Evolutionary conservation across 2,797 vertebrate genomes (phyloP), one percentile per base, ranked within the genome.

Genomic region (Parauchenoglanis punctatus): DNA sequence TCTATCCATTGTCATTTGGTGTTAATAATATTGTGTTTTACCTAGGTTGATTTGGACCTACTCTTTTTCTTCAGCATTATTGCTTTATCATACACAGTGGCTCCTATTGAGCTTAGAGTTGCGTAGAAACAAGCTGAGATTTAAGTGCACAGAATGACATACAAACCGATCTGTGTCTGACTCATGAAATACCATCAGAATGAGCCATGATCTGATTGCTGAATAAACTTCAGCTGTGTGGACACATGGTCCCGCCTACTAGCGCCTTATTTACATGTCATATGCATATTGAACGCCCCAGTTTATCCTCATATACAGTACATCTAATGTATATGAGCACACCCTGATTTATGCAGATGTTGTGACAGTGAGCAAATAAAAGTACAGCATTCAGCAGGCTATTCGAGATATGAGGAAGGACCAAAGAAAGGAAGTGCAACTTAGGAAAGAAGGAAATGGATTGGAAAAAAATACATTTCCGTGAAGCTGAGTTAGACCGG

Each of bases 321-420:
- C 11, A 25, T 40, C 4, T 40, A 61, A 23, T 25, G 20, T 13
- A 44, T 61, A 40, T 59, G 18, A 40, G 31, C 52, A 18, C 25
- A 75, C 28, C 11, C 11, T 52, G 44, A 49, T 52, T 49, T 46
- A 4, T 68, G 67, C 15, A 68, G 12, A 35, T 0, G 13, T 35
- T 73, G 28, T 49, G 72, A 75, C 23, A 75, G 44, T 76, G 44
- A n/a, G 49, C n/a, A 77, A 77, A 77, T 77, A 54, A 54, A 77
- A 28, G 12, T n/a, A 56, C 56, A 56, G 49, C 25, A 31, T 56
- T 77, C 13, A 77, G 25, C n/a, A 77, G 28, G 49, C n/a, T 28
- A 54, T 54, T 13, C 2, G 18, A 54, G 25, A 49, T 46, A 1
- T 11, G 40, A 17, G 25, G 12, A 76, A 52, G 12, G 11, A 15